phyloP scores from a whole-genome alignment of 2,113 vertebrate genomes.

The Neomonachus schauinslandi region DNA sequence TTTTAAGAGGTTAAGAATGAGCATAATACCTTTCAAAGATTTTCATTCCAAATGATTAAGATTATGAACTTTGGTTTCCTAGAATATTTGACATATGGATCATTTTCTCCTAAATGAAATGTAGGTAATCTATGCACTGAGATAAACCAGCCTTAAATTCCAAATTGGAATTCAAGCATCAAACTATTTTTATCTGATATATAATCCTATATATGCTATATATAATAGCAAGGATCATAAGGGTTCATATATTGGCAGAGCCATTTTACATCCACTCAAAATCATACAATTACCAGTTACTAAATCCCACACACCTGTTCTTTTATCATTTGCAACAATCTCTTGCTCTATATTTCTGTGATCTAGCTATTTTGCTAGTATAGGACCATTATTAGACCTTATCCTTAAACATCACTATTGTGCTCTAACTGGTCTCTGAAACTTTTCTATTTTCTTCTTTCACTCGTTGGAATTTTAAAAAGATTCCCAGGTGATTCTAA shows the following conservation, averaged over 20 bases:
- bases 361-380: background rate
- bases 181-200: background rate
- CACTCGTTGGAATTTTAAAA: background rate
- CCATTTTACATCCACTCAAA: background rate
- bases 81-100: background rate
- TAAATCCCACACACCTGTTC: background rate
- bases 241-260: background rate
- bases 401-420: background rate
- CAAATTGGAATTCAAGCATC: background rate
- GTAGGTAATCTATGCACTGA: background rate
- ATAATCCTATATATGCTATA: background rate
- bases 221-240: conserved; percentile 3
- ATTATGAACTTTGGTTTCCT: background rate
- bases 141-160: background rate
- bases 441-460: background rate
- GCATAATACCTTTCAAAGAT: background rate
- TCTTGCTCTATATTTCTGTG: background rate
- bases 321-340: background rate
- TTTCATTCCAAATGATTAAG: conserved; percentile 6
- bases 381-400: background rate
- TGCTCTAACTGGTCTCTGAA: background rate
- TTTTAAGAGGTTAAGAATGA: conserved; percentile 3
- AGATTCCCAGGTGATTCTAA: background rate
- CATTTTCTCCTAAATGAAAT: conserved; percentile 34
- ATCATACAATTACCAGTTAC: background rate